A percentile compares a stretch with the other conserved stretches of the same genome.
Conservation (phyloP, 1,140 invertebrate species). For the Penaeus japonicus region DNA sequence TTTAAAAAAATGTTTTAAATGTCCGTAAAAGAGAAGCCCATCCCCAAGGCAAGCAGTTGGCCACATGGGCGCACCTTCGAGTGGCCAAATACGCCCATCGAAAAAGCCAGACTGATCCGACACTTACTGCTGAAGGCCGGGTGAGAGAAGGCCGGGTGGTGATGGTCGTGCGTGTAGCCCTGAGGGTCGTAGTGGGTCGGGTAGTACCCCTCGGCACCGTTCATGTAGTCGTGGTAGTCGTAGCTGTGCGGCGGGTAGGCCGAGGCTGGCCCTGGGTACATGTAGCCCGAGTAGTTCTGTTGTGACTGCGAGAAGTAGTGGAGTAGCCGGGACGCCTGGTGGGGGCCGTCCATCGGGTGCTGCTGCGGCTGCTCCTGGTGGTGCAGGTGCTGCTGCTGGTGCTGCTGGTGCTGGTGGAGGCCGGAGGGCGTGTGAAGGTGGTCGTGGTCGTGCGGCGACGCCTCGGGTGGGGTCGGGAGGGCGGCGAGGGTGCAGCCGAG, state of each 20-base stretch:
- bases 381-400: constrained; percentile 27
- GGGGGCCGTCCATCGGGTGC: constrained; percentile 20
- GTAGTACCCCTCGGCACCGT: constrained; percentile 36
- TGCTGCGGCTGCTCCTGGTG: constrained; percentile 27
- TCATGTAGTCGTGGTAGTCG: constrained; percentile 47
- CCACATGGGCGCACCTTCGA: too few relatives aligned
- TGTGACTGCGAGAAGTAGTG: constrained; percentile 37
- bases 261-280: constrained; percentile 1
- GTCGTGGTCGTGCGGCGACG: constrained; percentile 58
- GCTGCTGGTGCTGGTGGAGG: constrained; percentile 34
- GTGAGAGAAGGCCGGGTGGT: constrained; percentile 32
- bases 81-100: too few relatives aligned
- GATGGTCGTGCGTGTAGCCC: constrained; percentile 39
- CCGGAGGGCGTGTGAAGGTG: constrained; percentile 42
- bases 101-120: neutral
- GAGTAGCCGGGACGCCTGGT: constrained; percentile 17
- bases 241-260: constrained; percentile 25
- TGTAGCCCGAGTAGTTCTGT: constrained; percentile 35
- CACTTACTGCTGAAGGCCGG: constrained; percentile 51
- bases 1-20: too few relatives aligned
- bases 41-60: too few relatives aligned
- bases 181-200: constrained; percentile 46
- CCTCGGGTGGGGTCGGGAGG: constrained; percentile 57
- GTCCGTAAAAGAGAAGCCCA: too few relatives aligned
- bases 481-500: constrained; percentile 49